Evolutionary conservation across 2,797 vertebrate genomes (phyloP), one percentile per base, ranked within the genome.

Genomic region (Fistularia tabacaria): DNA sequence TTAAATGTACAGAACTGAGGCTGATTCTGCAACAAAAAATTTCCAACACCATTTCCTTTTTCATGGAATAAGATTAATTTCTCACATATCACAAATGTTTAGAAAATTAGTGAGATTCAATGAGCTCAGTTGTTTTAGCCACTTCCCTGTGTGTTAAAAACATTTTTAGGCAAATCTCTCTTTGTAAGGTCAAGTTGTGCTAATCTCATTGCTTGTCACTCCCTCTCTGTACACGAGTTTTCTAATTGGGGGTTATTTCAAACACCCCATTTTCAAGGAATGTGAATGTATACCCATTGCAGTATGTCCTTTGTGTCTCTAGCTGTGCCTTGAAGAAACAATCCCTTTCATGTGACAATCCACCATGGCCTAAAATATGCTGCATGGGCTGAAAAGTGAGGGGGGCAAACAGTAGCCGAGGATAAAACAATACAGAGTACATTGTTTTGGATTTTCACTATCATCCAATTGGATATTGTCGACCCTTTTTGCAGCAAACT

Each of bases 361-460:
- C 87, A 88, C 87, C 89, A 91, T 88, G 89, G 84, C 83, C 89
- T 90, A 80, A 85, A 82, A 90, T 83, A 89, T 90, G 90, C 90
- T 90, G 87, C 89, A 90, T 90, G 89, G 77, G 76, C 79, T 65
- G 62, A 81, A 81, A 73, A 70, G 46, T 72, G 56, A 65, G 45
- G 63, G 82, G 62, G 46, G 49, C 57, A 49, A 64, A 49, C 13
- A 59, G 66, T 49, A 71, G 51, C 73, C 25, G n/a, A 73, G 66
- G 62, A 71, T 9, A 54, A 50, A 58, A 54, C 49, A 66, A 49
- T 10, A 46, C 25, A 58, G 9, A 62, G 36, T 15, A 14, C 11
- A 49, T 36, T 36, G 36, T 39, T 38, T 56, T 68, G 59, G 25
- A 49, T 54, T 57, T 36, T 45, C 6, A 10, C 8, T 12, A 42